Evolutionary conservation across 2,113 vertebrate genomes (phyloP).

Genomic region (Urocitellus parryii): DNA sequence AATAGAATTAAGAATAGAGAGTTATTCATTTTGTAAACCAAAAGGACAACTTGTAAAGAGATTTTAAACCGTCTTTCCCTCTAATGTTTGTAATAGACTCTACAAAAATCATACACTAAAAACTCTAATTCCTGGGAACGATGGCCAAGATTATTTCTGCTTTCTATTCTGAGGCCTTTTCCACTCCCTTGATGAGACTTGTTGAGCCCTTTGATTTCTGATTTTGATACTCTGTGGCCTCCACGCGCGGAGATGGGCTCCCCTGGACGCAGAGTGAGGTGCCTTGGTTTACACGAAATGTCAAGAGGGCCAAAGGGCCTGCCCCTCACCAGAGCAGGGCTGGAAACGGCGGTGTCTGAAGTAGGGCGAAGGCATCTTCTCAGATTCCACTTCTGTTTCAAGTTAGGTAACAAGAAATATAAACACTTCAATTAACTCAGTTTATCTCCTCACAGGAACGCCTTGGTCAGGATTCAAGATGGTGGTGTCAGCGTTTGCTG

Average conservation of each 20-base stretch:
- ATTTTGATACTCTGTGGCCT: neutral
- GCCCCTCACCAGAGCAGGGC: neutral
- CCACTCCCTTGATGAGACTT: neutral
- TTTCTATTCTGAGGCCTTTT: constrained; percentile 10
- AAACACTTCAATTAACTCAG: neutral
- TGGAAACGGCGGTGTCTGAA: neutral
- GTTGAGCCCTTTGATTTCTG: neutral
- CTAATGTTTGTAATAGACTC: neutral
- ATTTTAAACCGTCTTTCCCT: neutral
- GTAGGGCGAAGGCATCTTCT: neutral
- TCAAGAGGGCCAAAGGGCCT: neutral
- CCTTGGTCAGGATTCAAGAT: neutral
- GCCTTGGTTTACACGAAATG: neutral
- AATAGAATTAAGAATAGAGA: neutral
- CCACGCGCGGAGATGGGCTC: neutral
- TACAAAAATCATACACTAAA: constrained; percentile 3
- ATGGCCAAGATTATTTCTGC: constrained; percentile 17
- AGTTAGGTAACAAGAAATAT: constrained; percentile 40
- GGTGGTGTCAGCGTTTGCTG: neutral
- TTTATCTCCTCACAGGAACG: constrained; percentile 21
- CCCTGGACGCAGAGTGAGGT: neutral
- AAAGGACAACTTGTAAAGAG: neutral
- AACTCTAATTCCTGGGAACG: neutral
- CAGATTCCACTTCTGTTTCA: constrained; percentile 35
- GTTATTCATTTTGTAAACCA: neutral